Conservation (phyloP, 2,888 invertebrate genomes). For the Drosophila ustulata region DNA sequence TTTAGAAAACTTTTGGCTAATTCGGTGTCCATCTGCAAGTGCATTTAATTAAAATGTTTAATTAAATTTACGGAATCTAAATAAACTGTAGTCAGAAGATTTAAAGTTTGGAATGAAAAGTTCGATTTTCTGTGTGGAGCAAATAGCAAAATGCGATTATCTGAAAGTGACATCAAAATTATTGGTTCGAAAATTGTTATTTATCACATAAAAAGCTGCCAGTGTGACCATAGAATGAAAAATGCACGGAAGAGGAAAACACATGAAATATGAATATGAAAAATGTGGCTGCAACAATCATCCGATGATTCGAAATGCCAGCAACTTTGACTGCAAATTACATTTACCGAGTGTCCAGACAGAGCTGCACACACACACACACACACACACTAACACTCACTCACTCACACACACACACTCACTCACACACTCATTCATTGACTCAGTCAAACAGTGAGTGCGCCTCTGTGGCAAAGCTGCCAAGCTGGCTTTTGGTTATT, state of each 20-base stretch:
- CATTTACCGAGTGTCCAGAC: conserved; percentile 24
- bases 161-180: neutral
- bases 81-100: no score
- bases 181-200: neutral
- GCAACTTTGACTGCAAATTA: conserved; percentile 22
- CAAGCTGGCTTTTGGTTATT: conserved; percentile 13
- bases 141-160: no score
- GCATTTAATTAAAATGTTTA: no score
- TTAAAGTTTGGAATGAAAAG: neutral
- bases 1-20: no score
- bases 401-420: neutral
- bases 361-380: neutral
- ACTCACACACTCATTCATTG: neutral
- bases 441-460: neutral
- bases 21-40: no score
- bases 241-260: neutral
- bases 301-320: conserved; percentile 26
- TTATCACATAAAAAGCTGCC: neutral
- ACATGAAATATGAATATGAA: neutral
- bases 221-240: neutral
- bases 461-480: neutral
- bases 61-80: no score
- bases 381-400: neutral
- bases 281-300: neutral
- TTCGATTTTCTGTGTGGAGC: neutral